Base-by-base conservation (phyloP, 2,113 vertebrate species). In the Todiramphus chloris region DNA sequence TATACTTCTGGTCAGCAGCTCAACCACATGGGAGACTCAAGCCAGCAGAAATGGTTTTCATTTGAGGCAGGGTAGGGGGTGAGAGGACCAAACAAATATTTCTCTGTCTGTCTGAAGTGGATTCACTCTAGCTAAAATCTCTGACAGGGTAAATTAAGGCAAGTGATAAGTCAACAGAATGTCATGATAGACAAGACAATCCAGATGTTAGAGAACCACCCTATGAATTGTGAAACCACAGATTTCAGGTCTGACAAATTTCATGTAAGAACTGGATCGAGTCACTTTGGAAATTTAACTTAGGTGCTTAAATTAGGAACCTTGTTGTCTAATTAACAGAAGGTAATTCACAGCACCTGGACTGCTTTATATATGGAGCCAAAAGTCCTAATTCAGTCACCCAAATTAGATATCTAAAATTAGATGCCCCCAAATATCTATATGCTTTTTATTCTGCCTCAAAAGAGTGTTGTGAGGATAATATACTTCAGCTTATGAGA, bases 291-390 rank as follows among this genome's bases (percentile, higher is more conserved):
- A 96, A 94, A 96, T 72, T 84, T 79, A 89, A 58, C 91, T 93
- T 62, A 89, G 69, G 58, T 95, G 84, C 81, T 92, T 89, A 95
- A 96, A 97, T 97, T 97, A 96, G 94, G 95, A 96, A 76, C 87
- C 78, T 96, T 6, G 81, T 77, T 77, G 77, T 82, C 96, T 97
- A 97, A 97, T 97, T 91, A 97, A 96, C 93, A 96, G 91, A 84
- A 94, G 73, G 89, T 95, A 97, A 96, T 96, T 97, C 94, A 93
- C 78, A 95, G 87, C 96, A 97, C 96, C 96, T 97, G 96, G 96
- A 96, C 91, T 96, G 91, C 84, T 79, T 96, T 96, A 94, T 96
- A 96, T 96, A 94, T 83, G 91, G 94, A 97, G 91, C 78, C 94
- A 93, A 94, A 96, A 96, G 83, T 87, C 95, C 94, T 96, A 93